phyloP scores from a whole-genome alignment of 1,140 invertebrate species.

The Asbolus verrucosus region DNA sequence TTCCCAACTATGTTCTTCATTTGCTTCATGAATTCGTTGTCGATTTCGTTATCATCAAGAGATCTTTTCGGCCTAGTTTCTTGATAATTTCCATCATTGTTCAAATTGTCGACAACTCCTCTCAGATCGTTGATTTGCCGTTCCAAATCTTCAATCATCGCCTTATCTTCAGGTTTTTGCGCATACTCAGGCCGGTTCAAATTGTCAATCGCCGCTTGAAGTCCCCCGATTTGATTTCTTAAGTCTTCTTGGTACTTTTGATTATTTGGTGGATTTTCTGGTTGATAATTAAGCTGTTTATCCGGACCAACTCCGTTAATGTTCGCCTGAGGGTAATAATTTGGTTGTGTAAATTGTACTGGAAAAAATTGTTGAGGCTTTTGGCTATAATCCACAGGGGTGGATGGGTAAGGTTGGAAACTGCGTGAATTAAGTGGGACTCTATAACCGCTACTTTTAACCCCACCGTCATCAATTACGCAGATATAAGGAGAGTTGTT shows the following conservation, averaged over 20 bases:
- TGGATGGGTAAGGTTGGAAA: neutral
- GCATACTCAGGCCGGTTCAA: slow-evolving; percentile 56
- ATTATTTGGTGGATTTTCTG: neutral
- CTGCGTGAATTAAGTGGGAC: slow-evolving; percentile 1
- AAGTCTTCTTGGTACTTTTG: slow-evolving; percentile 47
- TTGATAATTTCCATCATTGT: slow-evolving; percentile 22
- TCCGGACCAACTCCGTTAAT: slow-evolving; percentile 1
- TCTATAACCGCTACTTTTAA: slow-evolving; percentile 17
- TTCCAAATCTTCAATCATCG: slow-evolving; percentile 54
- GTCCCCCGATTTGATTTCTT: slow-evolving; percentile 55
- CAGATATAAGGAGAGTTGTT: slow-evolving; percentile 31
- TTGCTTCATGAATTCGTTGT: slow-evolving; percentile 17
- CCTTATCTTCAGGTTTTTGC: slow-evolving; percentile 56
- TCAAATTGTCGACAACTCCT: slow-evolving; percentile 54
- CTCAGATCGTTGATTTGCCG: slow-evolving; percentile 58
- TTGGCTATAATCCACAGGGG: neutral
- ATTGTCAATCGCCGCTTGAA: slow-evolving; percentile 56
- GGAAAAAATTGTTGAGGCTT: slow-evolving; percentile 47
- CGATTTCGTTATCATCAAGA: slow-evolving; percentile 19
- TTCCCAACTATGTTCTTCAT: slow-evolving; percentile 28
- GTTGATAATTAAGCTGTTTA: slow-evolving; percentile 4
- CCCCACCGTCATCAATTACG: slow-evolving; percentile 22
- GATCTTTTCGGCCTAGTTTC: neutral
- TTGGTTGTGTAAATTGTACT: slow-evolving; percentile 13
- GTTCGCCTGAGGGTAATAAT: slow-evolving; percentile 9